These are phyloP conservation scores for Imbricaverruca yamaguchii DNA, from an alignment of 2,888 invertebrate genomes.

Conservation along the genomic window DNA sequence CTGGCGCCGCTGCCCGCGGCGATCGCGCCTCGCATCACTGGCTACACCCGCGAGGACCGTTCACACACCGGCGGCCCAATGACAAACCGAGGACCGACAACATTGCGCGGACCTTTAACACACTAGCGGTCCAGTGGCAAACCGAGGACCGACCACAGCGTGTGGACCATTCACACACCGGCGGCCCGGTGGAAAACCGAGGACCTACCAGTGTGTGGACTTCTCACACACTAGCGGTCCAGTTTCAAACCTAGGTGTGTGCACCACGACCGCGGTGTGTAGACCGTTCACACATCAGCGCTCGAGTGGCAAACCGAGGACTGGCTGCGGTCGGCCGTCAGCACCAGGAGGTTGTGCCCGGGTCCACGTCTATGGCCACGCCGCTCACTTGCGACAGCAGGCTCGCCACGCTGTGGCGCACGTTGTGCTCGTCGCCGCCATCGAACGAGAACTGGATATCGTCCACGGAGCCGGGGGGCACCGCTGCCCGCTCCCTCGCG, in stretches of 20 bases:
- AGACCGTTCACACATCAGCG: no score
- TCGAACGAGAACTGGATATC: constrained; percentile 18
- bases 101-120: no score
- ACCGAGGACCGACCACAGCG: background rate
- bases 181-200: no score
- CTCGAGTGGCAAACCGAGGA: no score
- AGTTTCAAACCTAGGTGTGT: background rate
- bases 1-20: no score
- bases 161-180: background rate
- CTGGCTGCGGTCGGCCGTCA: background rate
- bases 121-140: no score
- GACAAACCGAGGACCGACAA: no score
- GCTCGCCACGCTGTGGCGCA: constrained; percentile 9
- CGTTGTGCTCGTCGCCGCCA: background rate
- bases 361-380: constrained; percentile 16
- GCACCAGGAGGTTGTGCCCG: constrained; percentile 3
- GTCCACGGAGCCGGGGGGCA: background rate
- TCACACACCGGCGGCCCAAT: no score
- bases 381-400: constrained; percentile 12
- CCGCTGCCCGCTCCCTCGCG: background rate
- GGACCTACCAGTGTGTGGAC: no score
- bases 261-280: no score
- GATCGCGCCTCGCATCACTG: no score
- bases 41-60: background rate
- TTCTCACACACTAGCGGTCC: no score